A percentile compares a stretch with the other conserved stretches of the same genome.
Evolutionary conservation across 2,113 vertebrate species (phyloP).

Genomic region (Cercocebus atys): DNA sequence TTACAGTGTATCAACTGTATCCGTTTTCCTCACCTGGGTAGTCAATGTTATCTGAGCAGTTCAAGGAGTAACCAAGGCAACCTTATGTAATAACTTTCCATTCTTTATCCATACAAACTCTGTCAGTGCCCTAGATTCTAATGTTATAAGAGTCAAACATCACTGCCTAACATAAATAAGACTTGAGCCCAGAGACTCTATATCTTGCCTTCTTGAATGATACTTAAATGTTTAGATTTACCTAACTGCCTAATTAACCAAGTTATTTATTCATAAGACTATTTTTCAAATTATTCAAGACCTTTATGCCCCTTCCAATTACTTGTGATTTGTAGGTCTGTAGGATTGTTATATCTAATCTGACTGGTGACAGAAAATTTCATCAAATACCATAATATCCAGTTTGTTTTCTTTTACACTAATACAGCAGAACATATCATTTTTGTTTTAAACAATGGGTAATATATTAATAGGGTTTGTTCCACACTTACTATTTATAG

Average conservation of each 20-base stretch:
- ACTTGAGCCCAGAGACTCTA: background rate
- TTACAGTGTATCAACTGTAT: background rate
- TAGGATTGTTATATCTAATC: conserved; percentile 2
- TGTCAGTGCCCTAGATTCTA: conserved; percentile 19
- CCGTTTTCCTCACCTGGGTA: background rate
- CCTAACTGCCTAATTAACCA: background rate
- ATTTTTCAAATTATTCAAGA: conserved; percentile 53
- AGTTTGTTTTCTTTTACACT: conserved; percentile 7
- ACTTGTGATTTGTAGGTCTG: background rate
- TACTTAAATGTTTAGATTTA: conserved; percentile 27
- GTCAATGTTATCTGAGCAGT: background rate
- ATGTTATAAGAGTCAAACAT: background rate
- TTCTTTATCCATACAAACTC: background rate
- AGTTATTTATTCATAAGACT: conserved; percentile 49
- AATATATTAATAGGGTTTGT: background rate
- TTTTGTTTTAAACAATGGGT: conserved; percentile 22
- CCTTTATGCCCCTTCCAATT: background rate
- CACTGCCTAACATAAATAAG: background rate
- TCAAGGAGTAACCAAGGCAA: conserved; percentile 51
- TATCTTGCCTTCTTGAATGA: conserved; percentile 30
- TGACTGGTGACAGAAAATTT: conserved; percentile 34
- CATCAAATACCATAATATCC: background rate
- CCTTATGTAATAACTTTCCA: conserved; percentile 9
- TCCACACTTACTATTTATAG: background rate
- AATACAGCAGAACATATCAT: background rate